phyloP scores from a whole-genome alignment of 2,113 vertebrate species.

The Mesitornis unicolor region DNA sequence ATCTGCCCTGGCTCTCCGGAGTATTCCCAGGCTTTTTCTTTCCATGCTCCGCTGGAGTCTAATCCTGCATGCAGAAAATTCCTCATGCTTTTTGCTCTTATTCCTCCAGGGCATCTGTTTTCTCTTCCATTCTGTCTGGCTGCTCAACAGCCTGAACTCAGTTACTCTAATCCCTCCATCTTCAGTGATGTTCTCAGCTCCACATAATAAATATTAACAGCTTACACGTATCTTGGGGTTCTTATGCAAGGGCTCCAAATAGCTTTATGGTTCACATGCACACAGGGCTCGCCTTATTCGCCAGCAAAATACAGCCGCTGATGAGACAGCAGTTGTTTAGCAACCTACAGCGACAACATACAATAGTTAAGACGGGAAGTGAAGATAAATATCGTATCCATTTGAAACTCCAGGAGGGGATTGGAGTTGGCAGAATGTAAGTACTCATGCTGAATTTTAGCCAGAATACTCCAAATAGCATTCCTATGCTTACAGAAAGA shows the following conservation, averaged over 20 bases:
- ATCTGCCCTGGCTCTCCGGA: neutral
- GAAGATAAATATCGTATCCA: conserved; percentile 40
- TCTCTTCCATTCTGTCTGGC: conserved; percentile 48
- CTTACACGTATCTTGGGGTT: conserved; percentile 54
- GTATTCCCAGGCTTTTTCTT: conserved; percentile 8
- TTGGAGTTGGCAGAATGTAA: conserved; percentile 33
- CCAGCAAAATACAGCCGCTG: neutral
- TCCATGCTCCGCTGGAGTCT: conserved; percentile 24
- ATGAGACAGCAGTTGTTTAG: conserved; percentile 59
- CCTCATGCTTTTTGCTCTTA: conserved; percentile 39
- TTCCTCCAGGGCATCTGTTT: conserved; percentile 50
- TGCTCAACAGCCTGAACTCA: conserved; percentile 28
- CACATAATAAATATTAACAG: conserved; percentile 61
- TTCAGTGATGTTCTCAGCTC: conserved; percentile 47
- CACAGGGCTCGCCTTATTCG: neutral
- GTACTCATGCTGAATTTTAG: conserved; percentile 6
- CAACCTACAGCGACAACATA: conserved; percentile 42
- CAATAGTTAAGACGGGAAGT: conserved; percentile 1
- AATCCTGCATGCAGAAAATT: conserved; percentile 49
- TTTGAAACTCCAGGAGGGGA: conserved; percentile 52
- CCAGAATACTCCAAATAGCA: neutral
- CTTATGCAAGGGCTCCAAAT: conserved; percentile 44
- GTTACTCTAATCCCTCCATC: conserved; percentile 50
- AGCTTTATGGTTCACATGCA: conserved; percentile 12
- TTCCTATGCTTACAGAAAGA: conserved; percentile 18